Evolutionary conservation across 2,888 invertebrate species (phyloP), one percentile per base, ranked within the genome.

Genomic region (Deroplatys truncata): DNA sequence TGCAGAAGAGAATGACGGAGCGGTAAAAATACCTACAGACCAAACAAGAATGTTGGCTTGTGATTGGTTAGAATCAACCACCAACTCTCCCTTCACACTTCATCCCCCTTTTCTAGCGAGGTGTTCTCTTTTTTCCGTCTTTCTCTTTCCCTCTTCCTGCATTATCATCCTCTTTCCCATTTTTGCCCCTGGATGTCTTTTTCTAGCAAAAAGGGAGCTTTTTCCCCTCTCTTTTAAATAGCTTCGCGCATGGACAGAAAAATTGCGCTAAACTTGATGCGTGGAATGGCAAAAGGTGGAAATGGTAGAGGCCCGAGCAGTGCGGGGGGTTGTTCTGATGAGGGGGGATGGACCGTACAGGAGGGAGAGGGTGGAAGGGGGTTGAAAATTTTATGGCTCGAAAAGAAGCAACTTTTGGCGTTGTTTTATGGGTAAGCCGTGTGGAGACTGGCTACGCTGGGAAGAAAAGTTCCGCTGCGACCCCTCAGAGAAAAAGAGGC

Each of bases 181-280:
- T 89, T 89, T 89, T 84, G 29, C 43, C 35, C n/a, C 35, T 8
- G n/a, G 28, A 13, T 88, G 35, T 72, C 83, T 87, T 87, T 86
- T 87, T 82, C 35, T 83, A 87, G 82, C 84, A 87, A 87, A 87
- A 87, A 87, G 83, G 87, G 82, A 82, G 82, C 83, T 87, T 87
- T 87, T 72, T 72, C 56, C 72, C 84, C 87, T 72, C 86, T 84
- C 87, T 89, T 89, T 89, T 88, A 89, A 89, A 89, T 88, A 88
- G 89, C 89, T 86, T 49, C 89, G 90, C 89, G 90, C 90, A 89
- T 89, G 90, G 83, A 89, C 90, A 72, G 90, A 89, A 90, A 90
- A 90, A 90, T 89, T 89, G 89, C 89, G 89, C 89, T 85, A 82
- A 82, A 49, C 84, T 84, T 84, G 90, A 86, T 90, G 90, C 89